phyloP scores from a whole-genome alignment of 2,888 invertebrate genomes.

The Erannis defoliaria region DNA sequence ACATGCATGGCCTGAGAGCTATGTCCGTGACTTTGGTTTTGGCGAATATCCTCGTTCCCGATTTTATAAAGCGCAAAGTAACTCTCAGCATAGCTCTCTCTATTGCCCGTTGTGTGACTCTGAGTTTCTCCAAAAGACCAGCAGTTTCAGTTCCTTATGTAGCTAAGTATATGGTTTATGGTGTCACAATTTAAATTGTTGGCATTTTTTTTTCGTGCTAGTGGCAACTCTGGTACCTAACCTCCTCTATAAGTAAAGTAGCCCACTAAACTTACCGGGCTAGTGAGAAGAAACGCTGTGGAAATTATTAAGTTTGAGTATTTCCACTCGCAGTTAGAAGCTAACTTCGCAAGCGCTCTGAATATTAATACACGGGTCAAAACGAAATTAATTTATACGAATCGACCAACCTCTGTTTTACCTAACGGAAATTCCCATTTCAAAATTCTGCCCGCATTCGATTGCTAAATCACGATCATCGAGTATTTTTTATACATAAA shows the following conservation, averaged over 20 bases:
- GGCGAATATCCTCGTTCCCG: too few relatives aligned
- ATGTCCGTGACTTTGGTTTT: too few relatives aligned
- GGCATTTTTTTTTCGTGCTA: too few relatives aligned
- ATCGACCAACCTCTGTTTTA: conserved; percentile 75
- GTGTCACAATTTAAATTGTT: too few relatives aligned
- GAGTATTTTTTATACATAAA: conserved; percentile 37
- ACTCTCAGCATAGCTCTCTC: too few relatives aligned
- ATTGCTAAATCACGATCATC: conserved; percentile 66
- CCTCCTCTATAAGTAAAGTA: conserved; percentile 9
- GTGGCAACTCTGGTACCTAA: too few relatives aligned
- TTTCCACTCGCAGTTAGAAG: conserved; percentile 76
- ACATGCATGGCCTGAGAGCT: too few relatives aligned
- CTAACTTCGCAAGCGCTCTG: conserved; percentile 82
- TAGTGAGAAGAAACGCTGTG: conserved; percentile 64
- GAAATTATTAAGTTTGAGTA: conserved; percentile 80
- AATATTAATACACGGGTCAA: conserved; percentile 83
- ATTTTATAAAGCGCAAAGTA: too few relatives aligned
- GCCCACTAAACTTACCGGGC: conserved; percentile 49
- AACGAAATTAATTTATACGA: conserved; percentile 81
- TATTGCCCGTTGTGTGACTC: too few relatives aligned
- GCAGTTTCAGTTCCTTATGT: too few relatives aligned
- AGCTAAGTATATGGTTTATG: too few relatives aligned
- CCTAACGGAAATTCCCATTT: conserved; percentile 71
- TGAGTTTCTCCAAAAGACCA: too few relatives aligned
- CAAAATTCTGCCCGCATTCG: conserved; percentile 72